Evolutionary conservation across 2,797 vertebrate species (phyloP).

Genomic region (Microtus obscurus): DNA sequence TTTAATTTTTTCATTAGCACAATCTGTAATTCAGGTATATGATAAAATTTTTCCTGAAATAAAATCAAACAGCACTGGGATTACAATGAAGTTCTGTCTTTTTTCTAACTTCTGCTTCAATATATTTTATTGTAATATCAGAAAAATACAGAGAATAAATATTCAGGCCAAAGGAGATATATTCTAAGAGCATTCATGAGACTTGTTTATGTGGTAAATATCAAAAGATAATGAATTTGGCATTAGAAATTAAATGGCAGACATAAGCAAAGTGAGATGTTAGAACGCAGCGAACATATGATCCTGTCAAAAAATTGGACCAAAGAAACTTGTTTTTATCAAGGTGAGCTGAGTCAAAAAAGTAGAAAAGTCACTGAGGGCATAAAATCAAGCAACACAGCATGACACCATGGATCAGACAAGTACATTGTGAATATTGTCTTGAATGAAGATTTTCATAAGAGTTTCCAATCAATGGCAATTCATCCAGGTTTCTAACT

Average conservation of each 20-base stretch:
- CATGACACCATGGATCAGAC: not conserved
- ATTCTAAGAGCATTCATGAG: not conserved
- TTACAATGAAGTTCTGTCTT: not conserved
- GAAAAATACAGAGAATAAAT: not conserved
- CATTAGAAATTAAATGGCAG: conserved; percentile 7
- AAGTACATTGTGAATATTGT: not conserved
- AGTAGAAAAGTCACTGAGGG: not conserved
- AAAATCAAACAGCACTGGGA: not conserved
- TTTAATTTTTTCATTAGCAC: not conserved
- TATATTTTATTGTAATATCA: not conserved
- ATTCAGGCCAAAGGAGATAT: not conserved
- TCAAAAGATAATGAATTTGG: not conserved
- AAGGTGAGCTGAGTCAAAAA: not conserved
- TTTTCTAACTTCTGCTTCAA: not conserved
- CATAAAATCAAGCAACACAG: not conserved
- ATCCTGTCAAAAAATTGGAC: not conserved
- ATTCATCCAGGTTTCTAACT: not conserved
- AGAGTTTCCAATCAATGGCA: not conserved
- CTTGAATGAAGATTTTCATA: not conserved
- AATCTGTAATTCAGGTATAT: not conserved
- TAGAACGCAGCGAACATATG: not conserved
- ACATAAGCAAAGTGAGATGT: not conserved
- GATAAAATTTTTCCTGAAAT: not conserved
- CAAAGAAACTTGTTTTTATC: not conserved
- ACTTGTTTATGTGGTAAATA: not conserved